Evolutionary conservation across 2,113 vertebrate genomes (phyloP).

Genomic region (Odocoileus virginianus): DNA sequence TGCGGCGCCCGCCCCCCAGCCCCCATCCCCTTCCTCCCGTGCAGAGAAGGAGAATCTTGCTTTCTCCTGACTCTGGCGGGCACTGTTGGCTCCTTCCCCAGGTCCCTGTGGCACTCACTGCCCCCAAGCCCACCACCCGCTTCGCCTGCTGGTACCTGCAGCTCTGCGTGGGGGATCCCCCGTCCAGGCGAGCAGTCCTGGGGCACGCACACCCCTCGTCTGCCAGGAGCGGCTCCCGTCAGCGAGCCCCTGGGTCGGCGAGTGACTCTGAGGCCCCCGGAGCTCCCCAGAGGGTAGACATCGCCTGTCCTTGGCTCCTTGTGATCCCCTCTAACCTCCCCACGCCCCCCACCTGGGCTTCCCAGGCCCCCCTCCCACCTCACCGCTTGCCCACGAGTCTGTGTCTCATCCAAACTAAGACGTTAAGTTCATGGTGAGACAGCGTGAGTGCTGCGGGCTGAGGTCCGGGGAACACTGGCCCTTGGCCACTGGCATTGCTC

Average conservation of each 20-base stretch:
- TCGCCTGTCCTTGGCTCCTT: neutral
- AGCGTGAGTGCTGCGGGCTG: neutral
- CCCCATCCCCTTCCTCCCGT: fast-evolving
- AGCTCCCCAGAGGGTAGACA: neutral
- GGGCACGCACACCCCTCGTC: neutral
- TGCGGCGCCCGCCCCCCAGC: fast-evolving
- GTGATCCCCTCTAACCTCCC: neutral
- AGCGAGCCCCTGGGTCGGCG: neutral
- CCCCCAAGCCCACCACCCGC: fast-evolving
- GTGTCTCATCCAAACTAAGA: neutral
- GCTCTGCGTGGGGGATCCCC: neutral
- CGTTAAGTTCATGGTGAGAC: fast-evolving
- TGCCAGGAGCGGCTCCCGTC: neutral
- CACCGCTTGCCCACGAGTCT: fast-evolving
- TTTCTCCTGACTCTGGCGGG: neutral
- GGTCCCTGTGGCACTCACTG: neutral
- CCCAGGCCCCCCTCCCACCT: neutral
- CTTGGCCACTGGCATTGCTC: neutral
- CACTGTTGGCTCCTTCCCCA: neutral
- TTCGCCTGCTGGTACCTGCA: neutral
- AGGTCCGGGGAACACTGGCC: neutral
- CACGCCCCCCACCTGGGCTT: neutral
- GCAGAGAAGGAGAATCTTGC: too few relatives aligned
- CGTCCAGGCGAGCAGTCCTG: neutral
- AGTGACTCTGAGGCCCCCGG: neutral